Evolutionary conservation across 1,140 invertebrate genomes (phyloP), one percentile per base, ranked within the genome.

Genomic region (Drosophila dunni): DNA sequence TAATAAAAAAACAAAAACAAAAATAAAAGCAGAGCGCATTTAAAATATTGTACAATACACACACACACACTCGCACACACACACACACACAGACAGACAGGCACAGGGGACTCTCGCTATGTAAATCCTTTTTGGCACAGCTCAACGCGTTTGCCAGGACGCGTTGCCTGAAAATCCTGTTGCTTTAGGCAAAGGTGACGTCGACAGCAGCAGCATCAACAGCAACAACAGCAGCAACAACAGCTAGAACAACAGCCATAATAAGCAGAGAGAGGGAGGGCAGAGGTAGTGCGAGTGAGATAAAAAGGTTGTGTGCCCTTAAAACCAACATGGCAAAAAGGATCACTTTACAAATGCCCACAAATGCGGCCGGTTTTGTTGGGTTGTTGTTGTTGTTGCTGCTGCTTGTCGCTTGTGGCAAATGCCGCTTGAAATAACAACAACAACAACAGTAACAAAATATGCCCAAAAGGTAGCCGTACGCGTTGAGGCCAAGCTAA

Each of bases 331-430:
- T 38, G 53, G 64, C 70, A 81, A 84, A 84, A 84, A 76, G 81
- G 81, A 84, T 84, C 81, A 84, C 73, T 84, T 84, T 84, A 84
- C 81, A 84, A 84, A 84, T 84, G 81, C 81, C 81, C 81, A 78
- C 81, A 84, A 84, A 84, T 83, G 81, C 81, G 77, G 81, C 81
- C 66, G 81, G 77, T 74, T 81, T 70, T 68, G 20, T 20, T 50
- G 67, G 33, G 45, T 46, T 64, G 42, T 64, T 64, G 56, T 20
- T 69, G 45, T 51, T 57, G 8, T 66, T 56, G 15, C 70, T 76
- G 36, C 48, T 76, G 40, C 17, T 20, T 20, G 17, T 20, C 17
- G 17, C 17, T 20, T 20, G 17, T 20, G 17, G 17, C 17, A 20
- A 20, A 20, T 20, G 17, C 17, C 17, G 17, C 17, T 20, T 20